These are phyloP conservation scores for Ptychodera flava DNA, from an alignment of 35 echinoderm and acorn worm genomes.

Conservation along the genomic window DNA sequence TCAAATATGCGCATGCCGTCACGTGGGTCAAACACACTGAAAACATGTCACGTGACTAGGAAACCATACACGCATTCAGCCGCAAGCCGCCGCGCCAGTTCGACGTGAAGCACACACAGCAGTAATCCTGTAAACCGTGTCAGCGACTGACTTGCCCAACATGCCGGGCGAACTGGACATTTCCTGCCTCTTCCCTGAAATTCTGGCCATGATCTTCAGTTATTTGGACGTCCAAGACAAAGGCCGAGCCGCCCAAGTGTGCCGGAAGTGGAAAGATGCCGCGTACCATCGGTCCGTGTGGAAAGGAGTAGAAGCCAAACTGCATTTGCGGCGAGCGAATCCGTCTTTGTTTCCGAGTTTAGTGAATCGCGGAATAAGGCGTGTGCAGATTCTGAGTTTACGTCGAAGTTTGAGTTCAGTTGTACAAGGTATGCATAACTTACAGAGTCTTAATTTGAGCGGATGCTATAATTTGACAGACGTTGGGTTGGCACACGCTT, in stretches of 20 bases:
- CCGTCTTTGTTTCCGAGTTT: constrained; percentile 96
- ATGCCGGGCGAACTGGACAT: constrained; percentile 59
- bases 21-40: neutral
- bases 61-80: neutral
- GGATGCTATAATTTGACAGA: constrained; percentile 98
- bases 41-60: neutral
- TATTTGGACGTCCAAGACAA: constrained; percentile 97
- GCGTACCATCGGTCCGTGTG: constrained; percentile 96
- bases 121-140: too few species aligned
- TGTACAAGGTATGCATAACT: constrained; percentile 90
- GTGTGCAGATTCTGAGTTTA: constrained; percentile 96
- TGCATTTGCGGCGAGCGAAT: constrained; percentile 80
- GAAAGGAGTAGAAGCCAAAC: constrained; percentile 97
- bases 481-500: constrained; percentile 82
- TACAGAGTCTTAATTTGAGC: constrained; percentile 97
- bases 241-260: constrained; percentile 88
- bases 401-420: constrained; percentile 89
- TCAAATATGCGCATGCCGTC: neutral
- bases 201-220: constrained; percentile 95
- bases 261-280: constrained; percentile 87
- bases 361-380: constrained; percentile 70
- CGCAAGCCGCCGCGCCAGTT: too few species aligned
- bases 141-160: neutral
- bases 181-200: constrained; percentile 97
- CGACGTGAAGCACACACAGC: neutral